phyloP scores from a whole-genome alignment of 2,113 vertebrate species.

The Gobius niger region DNA sequence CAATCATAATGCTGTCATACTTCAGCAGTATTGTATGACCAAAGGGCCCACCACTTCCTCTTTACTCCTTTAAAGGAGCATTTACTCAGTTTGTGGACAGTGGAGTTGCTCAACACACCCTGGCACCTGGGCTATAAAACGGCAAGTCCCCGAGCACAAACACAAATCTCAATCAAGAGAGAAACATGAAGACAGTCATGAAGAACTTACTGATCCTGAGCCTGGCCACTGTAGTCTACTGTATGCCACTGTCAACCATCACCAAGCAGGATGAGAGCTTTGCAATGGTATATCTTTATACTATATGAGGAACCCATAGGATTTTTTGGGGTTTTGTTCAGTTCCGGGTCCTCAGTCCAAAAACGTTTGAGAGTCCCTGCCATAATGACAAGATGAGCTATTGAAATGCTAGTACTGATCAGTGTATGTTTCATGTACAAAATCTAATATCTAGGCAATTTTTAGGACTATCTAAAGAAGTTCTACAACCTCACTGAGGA shows the following conservation, averaged over 20 bases:
- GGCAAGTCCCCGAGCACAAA: conserved; percentile 9
- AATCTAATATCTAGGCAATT: background rate
- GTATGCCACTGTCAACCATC: conserved; percentile 43
- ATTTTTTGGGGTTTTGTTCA: background rate
- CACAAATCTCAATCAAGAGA: conserved; percentile 4
- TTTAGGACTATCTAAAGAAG: conserved; percentile 68
- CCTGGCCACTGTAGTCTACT: conserved; percentile 49
- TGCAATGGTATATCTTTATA: conserved; percentile 60
- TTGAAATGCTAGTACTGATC: too few species aligned
- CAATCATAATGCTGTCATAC: background rate
- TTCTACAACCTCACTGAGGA: conserved; percentile 71
- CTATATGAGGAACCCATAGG: too few species aligned
- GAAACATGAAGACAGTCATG: conserved; percentile 64
- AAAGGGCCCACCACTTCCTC: conserved; percentile 48
- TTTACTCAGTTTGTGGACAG: conserved; percentile 9
- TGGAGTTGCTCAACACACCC: conserved; percentile 39
- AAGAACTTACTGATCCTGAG: conserved; percentile 45
- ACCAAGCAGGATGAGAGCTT: conserved; percentile 46
- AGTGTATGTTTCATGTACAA: too few species aligned
- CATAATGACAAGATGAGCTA: too few species aligned
- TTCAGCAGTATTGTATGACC: conserved; percentile 12
- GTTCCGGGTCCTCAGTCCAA: too few species aligned
- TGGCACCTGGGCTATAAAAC: conserved; percentile 49
- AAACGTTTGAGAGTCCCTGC: too few species aligned
- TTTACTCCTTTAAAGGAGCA: conserved; percentile 28